Percentiles rank a stretch among this genome's conserved stretches.
Conservation (phyloP, 2,888 invertebrate genomes). For the Carabus problematicus region DNA sequence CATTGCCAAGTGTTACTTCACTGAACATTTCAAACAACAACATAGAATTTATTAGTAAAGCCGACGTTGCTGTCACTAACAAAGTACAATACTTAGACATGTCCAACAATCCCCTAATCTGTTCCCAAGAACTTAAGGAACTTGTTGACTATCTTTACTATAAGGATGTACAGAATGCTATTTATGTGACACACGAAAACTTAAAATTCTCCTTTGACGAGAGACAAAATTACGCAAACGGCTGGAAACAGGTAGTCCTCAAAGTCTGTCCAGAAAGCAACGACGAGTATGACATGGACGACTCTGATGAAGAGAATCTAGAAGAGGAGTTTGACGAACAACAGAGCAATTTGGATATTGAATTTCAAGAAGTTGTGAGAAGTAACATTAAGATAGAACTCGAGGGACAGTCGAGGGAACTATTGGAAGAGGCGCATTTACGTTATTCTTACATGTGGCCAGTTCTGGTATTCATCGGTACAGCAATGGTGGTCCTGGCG, state of each 20-base stretch:
- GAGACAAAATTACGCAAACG: conserved; percentile 15
- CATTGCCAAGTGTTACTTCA: conserved; percentile 55
- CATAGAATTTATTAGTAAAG: conserved; percentile 64
- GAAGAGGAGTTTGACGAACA: conserved; percentile 48
- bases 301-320: conserved; percentile 44
- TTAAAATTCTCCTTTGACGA: conserved; percentile 17
- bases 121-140: conserved; percentile 71
- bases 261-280: conserved; percentile 48
- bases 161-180: conserved; percentile 19
- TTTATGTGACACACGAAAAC: conserved; percentile 22
- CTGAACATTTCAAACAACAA: conserved; percentile 67
- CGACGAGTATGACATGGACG: conserved; percentile 53
- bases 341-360: conserved; percentile 20
- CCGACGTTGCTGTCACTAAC: conserved; percentile 66
- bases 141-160: conserved; percentile 63
- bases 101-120: conserved; percentile 71
- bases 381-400: no score
- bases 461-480: conserved; percentile 65
- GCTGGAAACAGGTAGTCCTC: conserved; percentile 52
- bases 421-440: conserved; percentile 10
- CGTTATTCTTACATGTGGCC: conserved; percentile 66
- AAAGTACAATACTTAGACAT: conserved; percentile 68
- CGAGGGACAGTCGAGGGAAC: conserved; percentile 49
- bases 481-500: conserved; percentile 64
- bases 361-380: conserved; percentile 50